phyloP scores from a whole-genome alignment of 1,140 invertebrate genomes.

The Papilio polytes region DNA sequence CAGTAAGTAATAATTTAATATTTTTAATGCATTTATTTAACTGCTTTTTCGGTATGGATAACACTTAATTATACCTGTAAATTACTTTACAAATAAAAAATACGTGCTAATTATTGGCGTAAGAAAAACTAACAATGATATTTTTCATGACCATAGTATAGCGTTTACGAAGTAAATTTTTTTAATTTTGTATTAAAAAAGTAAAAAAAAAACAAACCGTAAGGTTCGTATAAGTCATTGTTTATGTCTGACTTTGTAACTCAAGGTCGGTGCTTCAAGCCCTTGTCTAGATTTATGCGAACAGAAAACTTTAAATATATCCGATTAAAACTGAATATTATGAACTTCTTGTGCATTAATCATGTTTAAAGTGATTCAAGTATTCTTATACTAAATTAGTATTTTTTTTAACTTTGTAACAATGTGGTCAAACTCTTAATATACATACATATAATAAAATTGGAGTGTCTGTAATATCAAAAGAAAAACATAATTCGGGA shows the following conservation, averaged over 20 bases:
- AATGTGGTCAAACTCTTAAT: background rate
- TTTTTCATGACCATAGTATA: background rate
- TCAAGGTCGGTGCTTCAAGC: slow-evolving; percentile 11
- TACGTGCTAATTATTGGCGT: background rate
- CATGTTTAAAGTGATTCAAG: background rate
- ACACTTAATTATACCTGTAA: background rate
- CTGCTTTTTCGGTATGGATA: background rate
- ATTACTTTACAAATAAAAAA: background rate
- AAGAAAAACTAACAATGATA: background rate
- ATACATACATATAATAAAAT: background rate
- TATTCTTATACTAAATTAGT: background rate
- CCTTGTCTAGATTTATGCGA: background rate
- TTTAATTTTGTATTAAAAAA: no score
- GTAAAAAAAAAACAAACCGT: background rate
- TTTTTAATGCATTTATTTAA: background rate
- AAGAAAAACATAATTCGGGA: no score
- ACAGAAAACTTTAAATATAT: background rate
- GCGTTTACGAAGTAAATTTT: background rate
- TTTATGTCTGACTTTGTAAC: background rate
- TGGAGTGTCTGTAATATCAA: no score
- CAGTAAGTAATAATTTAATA: background rate
- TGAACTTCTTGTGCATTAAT: background rate
- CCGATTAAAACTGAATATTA: background rate
- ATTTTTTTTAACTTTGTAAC: background rate
- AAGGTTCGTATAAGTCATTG: background rate